These are phyloP conservation scores for Podotricha telesiphe DNA, from an alignment of 2,888 invertebrate genomes.

Conservation along the genomic window DNA sequence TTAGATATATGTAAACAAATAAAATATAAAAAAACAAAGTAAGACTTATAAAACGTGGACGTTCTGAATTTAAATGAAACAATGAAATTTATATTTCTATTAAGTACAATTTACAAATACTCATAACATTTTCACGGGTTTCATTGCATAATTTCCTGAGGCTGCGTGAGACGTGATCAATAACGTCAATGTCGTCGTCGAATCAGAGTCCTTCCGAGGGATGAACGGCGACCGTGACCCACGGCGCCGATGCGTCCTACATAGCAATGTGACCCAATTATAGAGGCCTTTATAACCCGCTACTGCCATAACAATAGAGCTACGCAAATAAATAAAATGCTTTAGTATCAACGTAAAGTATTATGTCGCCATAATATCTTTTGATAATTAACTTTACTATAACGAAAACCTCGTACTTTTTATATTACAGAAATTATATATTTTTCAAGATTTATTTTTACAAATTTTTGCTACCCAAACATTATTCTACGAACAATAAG, in stretches of 20 bases:
- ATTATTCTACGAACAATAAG: too few species aligned
- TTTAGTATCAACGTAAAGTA: slow-evolving; percentile 4
- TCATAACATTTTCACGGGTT: slow-evolving; percentile 45
- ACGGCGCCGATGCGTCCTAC: slow-evolving; percentile 58
- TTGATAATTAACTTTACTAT: neutral
- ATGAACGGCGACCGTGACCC: slow-evolving; percentile 68
- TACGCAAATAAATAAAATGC: slow-evolving; percentile 12
- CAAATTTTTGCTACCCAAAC: too few species aligned
- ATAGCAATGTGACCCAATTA: slow-evolving; percentile 74
- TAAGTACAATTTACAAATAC: slow-evolving; percentile 45
- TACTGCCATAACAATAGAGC: slow-evolving; percentile 57
- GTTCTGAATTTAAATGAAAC: slow-evolving; percentile 12
- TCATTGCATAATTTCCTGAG: slow-evolving; percentile 45
- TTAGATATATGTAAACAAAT: neutral
- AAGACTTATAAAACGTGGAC: neutral
- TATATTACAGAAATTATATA: neutral
- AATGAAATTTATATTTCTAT: neutral
- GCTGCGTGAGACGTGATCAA: slow-evolving; percentile 46
- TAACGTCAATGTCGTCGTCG: slow-evolving; percentile 43
- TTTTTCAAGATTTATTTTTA: too few species aligned
- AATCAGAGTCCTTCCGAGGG: slow-evolving; percentile 34
- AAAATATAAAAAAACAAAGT: neutral
- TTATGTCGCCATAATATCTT: neutral
- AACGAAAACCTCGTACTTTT: neutral
- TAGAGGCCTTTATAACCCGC: slow-evolving; percentile 59